Evolutionary conservation across 2,888 invertebrate species (phyloP).

Genomic region (Campoplex nolae): DNA sequence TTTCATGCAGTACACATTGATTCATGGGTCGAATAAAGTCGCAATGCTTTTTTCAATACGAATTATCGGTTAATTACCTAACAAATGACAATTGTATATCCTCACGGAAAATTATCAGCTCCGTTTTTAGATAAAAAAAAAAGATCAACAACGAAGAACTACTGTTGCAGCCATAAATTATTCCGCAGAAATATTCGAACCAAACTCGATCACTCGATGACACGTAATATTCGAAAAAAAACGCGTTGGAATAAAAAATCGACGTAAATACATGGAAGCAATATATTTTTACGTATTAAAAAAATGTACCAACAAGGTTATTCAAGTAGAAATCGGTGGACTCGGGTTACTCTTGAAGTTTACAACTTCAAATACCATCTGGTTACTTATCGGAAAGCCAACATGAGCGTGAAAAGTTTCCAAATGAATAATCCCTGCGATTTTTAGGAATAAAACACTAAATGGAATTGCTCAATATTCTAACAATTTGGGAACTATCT

Average conservation of each 20-base stretch:
- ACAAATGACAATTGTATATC: not conserved
- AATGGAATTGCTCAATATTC: not conserved
- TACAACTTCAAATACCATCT: slow-evolving; percentile 4
- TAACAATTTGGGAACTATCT: not conserved
- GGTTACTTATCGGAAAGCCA: slow-evolving; percentile 17
- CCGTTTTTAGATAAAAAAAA: not conserved
- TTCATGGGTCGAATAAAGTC: not conserved
- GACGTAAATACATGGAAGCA: not conserved
- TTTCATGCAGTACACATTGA: not conserved
- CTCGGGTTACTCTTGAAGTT: slow-evolving; percentile 50
- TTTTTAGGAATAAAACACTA: not conserved
- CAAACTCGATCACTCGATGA: not conserved
- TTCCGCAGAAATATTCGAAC: not conserved
- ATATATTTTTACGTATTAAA: not conserved
- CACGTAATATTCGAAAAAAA: not conserved
- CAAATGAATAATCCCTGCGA: not conserved
- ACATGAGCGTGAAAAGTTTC: slow-evolving; percentile 17
- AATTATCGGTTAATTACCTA: slow-evolving; percentile 33
- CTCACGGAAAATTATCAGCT: slow-evolving; percentile 11
- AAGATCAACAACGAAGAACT: slow-evolving; percentile 1
- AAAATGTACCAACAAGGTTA: slow-evolving; percentile 48
- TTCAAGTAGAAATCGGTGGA: slow-evolving; percentile 48
- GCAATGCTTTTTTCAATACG: not conserved
- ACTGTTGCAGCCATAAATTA: not conserved
- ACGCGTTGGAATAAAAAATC: not conserved